Evolutionary conservation across 2,113 vertebrate species (phyloP), one percentile per base, ranked within the genome.

Genomic region (Leuciscus idus): DNA sequence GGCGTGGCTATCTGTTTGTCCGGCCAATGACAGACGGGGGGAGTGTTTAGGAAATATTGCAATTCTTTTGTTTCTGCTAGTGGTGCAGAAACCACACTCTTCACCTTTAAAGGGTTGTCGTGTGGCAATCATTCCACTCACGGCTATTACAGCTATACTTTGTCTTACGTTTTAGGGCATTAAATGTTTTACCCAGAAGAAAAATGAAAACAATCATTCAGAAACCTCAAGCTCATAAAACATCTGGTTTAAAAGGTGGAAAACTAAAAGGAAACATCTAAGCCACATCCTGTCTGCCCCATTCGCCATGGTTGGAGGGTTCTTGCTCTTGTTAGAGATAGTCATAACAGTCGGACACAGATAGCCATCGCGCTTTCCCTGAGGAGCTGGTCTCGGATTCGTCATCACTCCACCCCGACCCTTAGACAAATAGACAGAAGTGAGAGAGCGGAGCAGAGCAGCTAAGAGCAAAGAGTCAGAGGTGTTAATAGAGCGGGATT

Each of bases 291-390:
- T 90, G 91, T 92, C 92, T 92, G 90, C 85, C 89, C 73, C 85
- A 74, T 85, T 85, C 39, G 13, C 87, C 46, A 43, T 48, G 87
- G 84, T 46, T 28, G 68, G 61, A 23, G 84, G 84, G 78, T 26
- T 68, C 90, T 87, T 21, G 90, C 91, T 92, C 93, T 93, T 94
- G 94, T 94, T 92, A 90, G 88, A 88, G 91, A 93, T 92, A 94
- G 94, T 92, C 93, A 95, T 93, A 95, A 95, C 93, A 95, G 90
- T 90, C 89, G 88, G 91, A 81, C 91, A 92, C 91, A 92, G 92
- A 94, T 94, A 94, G 93, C 89, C 91, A 95, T 94, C 92, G 86
- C 90, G 91, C 91, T 92, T 91, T 95, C 94, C 92, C 94, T 57
- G 6, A 92, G 92, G 94, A 93, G 86, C 85, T 64, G 59, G 85